A percentile compares a stretch with the other conserved stretches of the same genome.
Evolutionary conservation across 2,888 invertebrate species (phyloP).

Genomic region (Chymomyza fuscimana): DNA sequence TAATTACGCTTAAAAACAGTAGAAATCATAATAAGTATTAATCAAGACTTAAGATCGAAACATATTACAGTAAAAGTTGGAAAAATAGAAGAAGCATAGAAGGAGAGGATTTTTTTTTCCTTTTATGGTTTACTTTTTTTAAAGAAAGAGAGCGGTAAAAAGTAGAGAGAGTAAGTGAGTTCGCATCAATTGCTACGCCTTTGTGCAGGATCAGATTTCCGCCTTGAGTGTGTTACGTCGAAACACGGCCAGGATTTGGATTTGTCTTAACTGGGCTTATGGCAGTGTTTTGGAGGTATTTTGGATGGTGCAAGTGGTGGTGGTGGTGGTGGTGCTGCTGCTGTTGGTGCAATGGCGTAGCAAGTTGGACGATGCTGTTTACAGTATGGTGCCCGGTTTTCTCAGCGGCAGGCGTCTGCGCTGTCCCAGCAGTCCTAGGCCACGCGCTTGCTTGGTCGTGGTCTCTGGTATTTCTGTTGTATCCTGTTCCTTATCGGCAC

Average conservation of each 20-base stretch:
- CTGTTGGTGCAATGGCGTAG: not conserved
- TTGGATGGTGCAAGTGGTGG: not conserved
- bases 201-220: not conserved
- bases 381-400: slow-evolving; percentile 82
- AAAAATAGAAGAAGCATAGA: not conserved
- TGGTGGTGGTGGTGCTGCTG: not conserved
- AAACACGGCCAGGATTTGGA: not conserved
- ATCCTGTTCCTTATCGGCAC: slow-evolving; percentile 61
- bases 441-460: slow-evolving; percentile 82
- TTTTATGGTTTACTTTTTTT: not conserved
- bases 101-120: not conserved
- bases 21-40: not conserved
- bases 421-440: slow-evolving; percentile 86
- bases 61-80: not conserved
- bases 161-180: not conserved
- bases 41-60: slow-evolving; percentile 7
- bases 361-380: slow-evolving; percentile 37
- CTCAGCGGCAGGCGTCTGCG: slow-evolving; percentile 84
- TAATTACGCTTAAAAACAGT: not conserved
- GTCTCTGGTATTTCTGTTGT: slow-evolving; percentile 80
- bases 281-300: not conserved
- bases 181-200: slow-evolving; percentile 5
- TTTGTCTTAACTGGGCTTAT: not conserved
- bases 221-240: not conserved
- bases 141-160: too few relatives aligned